Evolutionary conservation across 2,797 vertebrate species (phyloP), one percentile per base, ranked within the genome.

Genomic region (Smutsia gigantea): DNA sequence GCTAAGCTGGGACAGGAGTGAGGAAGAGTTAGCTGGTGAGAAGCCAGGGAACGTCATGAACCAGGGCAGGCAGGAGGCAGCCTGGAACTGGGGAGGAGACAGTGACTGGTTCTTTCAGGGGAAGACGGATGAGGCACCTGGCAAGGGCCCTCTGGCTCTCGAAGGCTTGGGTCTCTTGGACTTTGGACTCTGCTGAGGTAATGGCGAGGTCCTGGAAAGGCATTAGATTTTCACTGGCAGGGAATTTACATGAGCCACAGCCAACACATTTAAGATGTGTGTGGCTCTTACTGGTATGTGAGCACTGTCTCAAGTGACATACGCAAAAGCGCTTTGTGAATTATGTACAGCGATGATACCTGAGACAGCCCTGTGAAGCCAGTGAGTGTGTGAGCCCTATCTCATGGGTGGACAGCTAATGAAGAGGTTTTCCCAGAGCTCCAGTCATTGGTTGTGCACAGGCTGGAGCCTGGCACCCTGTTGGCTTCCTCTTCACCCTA

Each of bases 331-430:
- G 3, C 49, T 19, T 27, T 63, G 57, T 19, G 37, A 27, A 29
- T 17, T 31, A 3, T 1, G 11, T 21, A 31, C 15, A 25, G 4
- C 4, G 12, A 1, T 34, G 25, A 61, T 3, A 0, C 49, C 39
- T 87, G 46, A 17, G 19, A 74, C n/a, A 37, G 23, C 15, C 27
- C 63, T 21, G 13, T 9, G 74, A 59, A 49, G 21, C 23, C 1
- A 1, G 31, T 13, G 21, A 5, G 17, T 17, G 25, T 53, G 68
- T 55, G 49, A 86, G 13, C 10, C 18, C 75, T 14, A 25, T 51
- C 46, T 87, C n/a, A 5, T 15, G 23, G 8, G 13, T 8, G 7
- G 74, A 25, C 29, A 13, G 34, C 51, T 2, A 25, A 15, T 10
- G 15, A 66, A 69, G 51, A 39, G 37, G 37, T 68, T 21, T 13